phyloP scores from a whole-genome alignment of 1,140 invertebrate genomes.

The Drosophila quadrilineata region DNA sequence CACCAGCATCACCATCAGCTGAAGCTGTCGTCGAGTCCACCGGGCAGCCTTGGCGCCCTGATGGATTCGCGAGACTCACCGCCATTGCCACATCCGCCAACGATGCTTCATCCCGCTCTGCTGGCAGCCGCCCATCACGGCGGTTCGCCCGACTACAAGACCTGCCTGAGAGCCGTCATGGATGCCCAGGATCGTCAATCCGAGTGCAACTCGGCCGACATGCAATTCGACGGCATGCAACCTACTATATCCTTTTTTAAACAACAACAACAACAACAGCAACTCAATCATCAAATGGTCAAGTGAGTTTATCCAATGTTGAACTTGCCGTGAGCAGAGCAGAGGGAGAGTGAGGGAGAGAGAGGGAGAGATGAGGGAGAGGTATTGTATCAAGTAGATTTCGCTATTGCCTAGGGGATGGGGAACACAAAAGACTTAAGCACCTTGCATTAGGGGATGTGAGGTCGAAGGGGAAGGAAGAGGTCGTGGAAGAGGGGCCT shows the following conservation, averaged over 20 bases:
- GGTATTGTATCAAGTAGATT: not conserved
- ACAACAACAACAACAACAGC: conserved; percentile 65
- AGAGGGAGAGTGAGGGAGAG: not conserved
- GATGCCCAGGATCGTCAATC: conserved; percentile 91
- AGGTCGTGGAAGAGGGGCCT: conserved; percentile 31
- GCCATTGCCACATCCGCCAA: conserved; percentile 89
- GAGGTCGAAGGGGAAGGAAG: not conserved
- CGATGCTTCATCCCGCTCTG: conserved; percentile 89
- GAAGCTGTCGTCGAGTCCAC: conserved; percentile 83
- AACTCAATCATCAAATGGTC: conserved; percentile 63
- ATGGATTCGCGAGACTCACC: conserved; percentile 89
- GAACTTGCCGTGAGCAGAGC: conserved; percentile 31
- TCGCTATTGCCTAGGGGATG: not conserved
- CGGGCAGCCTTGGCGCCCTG: conserved; percentile 84
- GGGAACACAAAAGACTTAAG: conserved; percentile 38
- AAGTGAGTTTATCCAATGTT: conserved; percentile 67
- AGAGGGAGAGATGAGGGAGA: not conserved
- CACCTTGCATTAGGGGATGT: conserved; percentile 22
- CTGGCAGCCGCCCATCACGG: conserved; percentile 90
- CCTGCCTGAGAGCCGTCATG: conserved; percentile 85
- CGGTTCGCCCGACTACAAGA: conserved; percentile 88
- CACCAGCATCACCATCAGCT: conserved; percentile 78
- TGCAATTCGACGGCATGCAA: conserved; percentile 93
- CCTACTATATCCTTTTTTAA: conserved; percentile 97
- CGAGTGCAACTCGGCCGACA: conserved; percentile 93